Evolutionary conservation across 2,888 invertebrate species (phyloP), one percentile per base, ranked within the genome.

Genomic region (Cephalotes varians): DNA sequence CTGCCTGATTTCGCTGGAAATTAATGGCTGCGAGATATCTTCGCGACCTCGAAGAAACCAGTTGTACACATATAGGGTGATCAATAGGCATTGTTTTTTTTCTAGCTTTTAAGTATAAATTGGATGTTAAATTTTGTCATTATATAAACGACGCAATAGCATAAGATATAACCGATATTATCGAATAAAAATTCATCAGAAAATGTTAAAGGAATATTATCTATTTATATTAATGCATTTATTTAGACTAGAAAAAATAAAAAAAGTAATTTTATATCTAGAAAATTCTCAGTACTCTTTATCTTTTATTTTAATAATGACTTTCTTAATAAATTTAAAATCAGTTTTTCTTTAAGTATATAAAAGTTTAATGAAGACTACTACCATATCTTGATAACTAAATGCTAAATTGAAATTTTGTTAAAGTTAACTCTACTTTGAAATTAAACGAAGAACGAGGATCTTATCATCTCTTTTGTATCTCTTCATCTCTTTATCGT

Each of bases 11-110:
- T 51, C n/a, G 49, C 5, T 7, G 21, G 21, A 28, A 34, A 65
- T 65, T 40, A 64, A 54, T 18, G 54, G 6, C 67, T 56, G 31
- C 21, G 21, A 54, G 44, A 67, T 67, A 51, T 77, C 21, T 40
- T 64, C 28, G 21, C 31, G 62, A 34, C 62, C 74, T 74, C 47
- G 76, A 56, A 47, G 34, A 67, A 76, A 73, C 49, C 49, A 51
- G 47, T 76, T 58, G 15, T 40, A 31, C 28, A n/a, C 3, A 15
- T 74, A 65, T 49, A 81, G 37, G 10, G 7, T 37, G 25, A 5
- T 54, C 15, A 6, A 40, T n/a, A 77, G 21, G 18, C 12, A n/a
- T 0, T 18, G 18, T 31, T 2, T 40, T 3, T 0, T 58, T 44
- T 37, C 10, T 28, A 40, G 1, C 12, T 54, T 37, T 56, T 31